A percentile compares a stretch with the other conserved stretches of the same genome.
Conservation (phyloP, 2,113 vertebrate species). For the Rutilus rutilus region DNA sequence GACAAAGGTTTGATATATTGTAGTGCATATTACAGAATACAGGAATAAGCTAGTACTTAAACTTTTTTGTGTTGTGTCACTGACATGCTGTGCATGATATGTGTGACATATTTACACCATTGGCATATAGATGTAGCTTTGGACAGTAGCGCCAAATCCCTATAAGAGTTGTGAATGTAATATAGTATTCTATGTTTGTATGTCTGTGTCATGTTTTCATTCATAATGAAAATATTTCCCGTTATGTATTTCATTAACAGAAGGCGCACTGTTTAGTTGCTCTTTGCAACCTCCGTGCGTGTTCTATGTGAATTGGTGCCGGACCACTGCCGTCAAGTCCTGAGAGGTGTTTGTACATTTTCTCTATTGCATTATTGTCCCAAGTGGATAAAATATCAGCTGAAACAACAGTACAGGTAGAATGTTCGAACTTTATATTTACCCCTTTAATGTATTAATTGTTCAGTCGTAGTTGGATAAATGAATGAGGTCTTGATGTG, state of each 20-base stretch:
- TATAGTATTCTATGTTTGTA: neutral
- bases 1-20: slow-evolving; percentile 12
- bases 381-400: neutral
- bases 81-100: slow-evolving; percentile 30
- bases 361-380: neutral
- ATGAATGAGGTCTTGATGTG: neutral
- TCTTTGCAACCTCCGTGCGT: neutral
- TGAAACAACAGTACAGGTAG: neutral
- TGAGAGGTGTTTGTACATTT: neutral
- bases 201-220: neutral
- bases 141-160: neutral
- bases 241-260: neutral
- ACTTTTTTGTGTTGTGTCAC: slow-evolving; percentile 6
- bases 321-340: neutral
- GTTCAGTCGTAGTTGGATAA: neutral
- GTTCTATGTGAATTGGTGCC: neutral
- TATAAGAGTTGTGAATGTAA: slow-evolving; percentile 6
- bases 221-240: neutral
- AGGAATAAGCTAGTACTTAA: neutral
- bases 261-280: neutral
- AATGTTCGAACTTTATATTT: neutral
- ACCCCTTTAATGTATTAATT: neutral
- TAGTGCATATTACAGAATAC: neutral
- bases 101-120: neutral
- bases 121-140: slow-evolving; percentile 2